These are phyloP conservation scores for Drosophila orena DNA, from an alignment of 1,140 invertebrate genomes.

Conservation along the genomic window DNA sequence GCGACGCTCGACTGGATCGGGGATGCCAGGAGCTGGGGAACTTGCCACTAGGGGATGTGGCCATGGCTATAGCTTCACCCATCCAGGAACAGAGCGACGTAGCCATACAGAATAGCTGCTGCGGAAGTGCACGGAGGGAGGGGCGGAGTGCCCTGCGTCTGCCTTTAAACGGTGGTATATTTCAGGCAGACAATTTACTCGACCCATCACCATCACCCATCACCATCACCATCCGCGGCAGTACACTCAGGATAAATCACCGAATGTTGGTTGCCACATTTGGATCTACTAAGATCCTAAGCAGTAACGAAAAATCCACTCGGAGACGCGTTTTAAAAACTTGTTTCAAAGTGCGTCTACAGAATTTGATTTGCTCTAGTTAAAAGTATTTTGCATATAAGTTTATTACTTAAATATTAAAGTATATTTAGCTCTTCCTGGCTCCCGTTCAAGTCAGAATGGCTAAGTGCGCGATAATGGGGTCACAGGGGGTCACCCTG, in stretches of 20 bases:
- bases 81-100: conserved; percentile 3
- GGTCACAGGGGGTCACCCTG: too few species aligned
- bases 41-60: conserved; percentile 7
- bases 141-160: conserved; percentile 42
- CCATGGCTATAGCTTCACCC: not conserved
- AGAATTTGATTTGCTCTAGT: too few species aligned
- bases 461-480: too few species aligned
- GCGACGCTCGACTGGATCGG: conserved; percentile 62
- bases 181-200: conserved; percentile 78
- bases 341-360: too few species aligned
- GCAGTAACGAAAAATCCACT: too few species aligned
- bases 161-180: conserved; percentile 77
- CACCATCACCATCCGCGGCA: conserved; percentile 30
- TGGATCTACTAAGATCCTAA: too few species aligned
- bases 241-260: conserved; percentile 2
- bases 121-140: conserved; percentile 49
- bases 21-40: not conserved
- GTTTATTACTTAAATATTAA: too few species aligned
- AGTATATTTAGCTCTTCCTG: too few species aligned
- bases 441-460: too few species aligned
- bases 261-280: not conserved
- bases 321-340: too few species aligned
- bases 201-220: conserved; percentile 40
- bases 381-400: too few species aligned
- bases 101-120: conserved; percentile 7